A percentile compares a stretch with the other conserved stretches of the same genome.
These are phyloP conservation scores for Microcaecilia unicolor DNA, from an alignment of 2,797 vertebrate genomes.

Conservation along the genomic window DNA sequence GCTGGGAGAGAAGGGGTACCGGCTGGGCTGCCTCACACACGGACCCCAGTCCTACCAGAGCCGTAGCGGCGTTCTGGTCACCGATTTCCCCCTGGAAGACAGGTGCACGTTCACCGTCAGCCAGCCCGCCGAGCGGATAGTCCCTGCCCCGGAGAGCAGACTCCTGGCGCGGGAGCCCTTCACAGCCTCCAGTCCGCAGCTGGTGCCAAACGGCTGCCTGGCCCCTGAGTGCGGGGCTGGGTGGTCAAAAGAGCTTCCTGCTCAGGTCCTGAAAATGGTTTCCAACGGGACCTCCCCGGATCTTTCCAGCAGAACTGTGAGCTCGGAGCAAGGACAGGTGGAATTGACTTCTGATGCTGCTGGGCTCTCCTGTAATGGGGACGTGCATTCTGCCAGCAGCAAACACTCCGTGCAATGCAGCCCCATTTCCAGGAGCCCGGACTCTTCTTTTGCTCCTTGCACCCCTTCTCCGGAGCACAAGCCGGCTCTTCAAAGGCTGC, in stretches of 20 bases:
- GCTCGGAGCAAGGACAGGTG: too few relatives aligned
- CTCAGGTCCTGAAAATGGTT: constrained; percentile 29
- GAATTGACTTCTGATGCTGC: too few relatives aligned
- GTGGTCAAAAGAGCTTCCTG: constrained; percentile 11
- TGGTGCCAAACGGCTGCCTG: constrained; percentile 48
- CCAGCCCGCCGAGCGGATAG: constrained; percentile 50
- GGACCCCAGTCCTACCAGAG: constrained; percentile 75
- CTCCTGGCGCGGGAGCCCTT: constrained; percentile 43
- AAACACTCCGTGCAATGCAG: too few relatives aligned
- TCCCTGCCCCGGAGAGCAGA: constrained; percentile 26
- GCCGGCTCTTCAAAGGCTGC: constrained; percentile 9
- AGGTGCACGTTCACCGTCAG: constrained; percentile 40
- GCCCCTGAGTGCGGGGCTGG: constrained; percentile 45
- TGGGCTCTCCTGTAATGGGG: constrained; percentile 8
- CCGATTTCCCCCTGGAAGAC: constrained; percentile 71
- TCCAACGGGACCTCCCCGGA: constrained; percentile 34
- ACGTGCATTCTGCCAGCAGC: background rate
- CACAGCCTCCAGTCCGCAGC: constrained; percentile 49
- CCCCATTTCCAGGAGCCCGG: too few relatives aligned
- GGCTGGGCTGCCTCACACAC: constrained; percentile 13
- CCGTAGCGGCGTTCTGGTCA: constrained; percentile 57
- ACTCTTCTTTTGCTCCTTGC: background rate
- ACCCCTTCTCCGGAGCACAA: constrained; percentile 16
- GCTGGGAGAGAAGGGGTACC: constrained; percentile 21
- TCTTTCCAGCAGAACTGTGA: background rate